Evolutionary conservation across 2,888 invertebrate species (phyloP).

Genomic region (Morpho helenor): DNA sequence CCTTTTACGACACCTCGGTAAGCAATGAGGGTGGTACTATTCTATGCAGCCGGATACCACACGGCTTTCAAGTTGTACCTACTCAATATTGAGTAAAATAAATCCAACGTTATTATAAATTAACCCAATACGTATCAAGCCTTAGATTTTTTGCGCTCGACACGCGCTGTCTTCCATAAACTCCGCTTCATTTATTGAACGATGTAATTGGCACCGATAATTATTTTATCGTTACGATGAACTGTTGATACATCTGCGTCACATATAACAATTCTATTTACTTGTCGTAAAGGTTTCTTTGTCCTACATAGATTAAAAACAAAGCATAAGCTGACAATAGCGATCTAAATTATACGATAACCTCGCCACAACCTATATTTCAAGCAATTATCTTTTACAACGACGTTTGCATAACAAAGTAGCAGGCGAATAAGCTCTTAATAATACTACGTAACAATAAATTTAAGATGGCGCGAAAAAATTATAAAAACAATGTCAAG

Average conservation of each 20-base stretch:
- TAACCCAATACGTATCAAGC: background rate
- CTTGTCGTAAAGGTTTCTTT: background rate
- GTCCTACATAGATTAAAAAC: background rate
- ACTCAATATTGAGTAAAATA: background rate
- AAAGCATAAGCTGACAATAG: background rate
- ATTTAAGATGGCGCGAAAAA: constrained; percentile 12
- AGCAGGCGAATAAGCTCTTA: background rate
- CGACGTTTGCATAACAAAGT: background rate
- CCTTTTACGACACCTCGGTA: too few relatives aligned
- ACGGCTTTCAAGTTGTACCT: too few relatives aligned
- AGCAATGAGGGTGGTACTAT: too few relatives aligned
- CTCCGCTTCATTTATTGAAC: constrained; percentile 20
- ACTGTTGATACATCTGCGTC: constrained; percentile 16
- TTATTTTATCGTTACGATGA: constrained; percentile 21
- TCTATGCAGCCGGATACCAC: too few relatives aligned
- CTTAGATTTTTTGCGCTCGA: constrained; percentile 39
- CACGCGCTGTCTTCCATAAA: constrained; percentile 29
- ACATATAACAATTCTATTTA: background rate
- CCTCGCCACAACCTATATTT: background rate
- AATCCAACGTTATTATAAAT: background rate
- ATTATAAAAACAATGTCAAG: constrained; percentile 15
- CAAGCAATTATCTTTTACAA: background rate
- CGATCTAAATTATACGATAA: background rate
- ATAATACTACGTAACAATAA: constrained; percentile 9
- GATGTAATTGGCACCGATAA: constrained; percentile 20